A percentile compares a stretch with the other conserved stretches of the same genome.
phyloP scores from a whole-genome alignment of 2,888 invertebrate genomes.

The Crematogaster levior region DNA sequence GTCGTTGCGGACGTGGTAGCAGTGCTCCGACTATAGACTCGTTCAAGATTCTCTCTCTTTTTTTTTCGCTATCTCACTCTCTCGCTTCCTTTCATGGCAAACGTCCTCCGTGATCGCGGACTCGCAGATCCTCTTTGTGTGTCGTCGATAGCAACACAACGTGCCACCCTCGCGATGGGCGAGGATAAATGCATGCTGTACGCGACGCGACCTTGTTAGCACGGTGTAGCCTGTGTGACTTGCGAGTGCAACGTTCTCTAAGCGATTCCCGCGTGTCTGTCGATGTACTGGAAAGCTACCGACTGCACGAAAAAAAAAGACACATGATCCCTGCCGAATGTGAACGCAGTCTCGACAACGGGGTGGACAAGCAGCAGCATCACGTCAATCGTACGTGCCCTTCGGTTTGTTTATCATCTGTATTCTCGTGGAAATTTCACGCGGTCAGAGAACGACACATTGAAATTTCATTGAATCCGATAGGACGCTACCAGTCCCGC shows the following conservation, averaged over 20 bases:
- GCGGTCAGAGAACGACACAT: too few relatives aligned
- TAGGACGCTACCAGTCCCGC: too few relatives aligned
- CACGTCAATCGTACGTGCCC: neutral
- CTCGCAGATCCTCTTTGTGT: constrained; percentile 32
- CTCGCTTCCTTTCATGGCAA: constrained; percentile 58
- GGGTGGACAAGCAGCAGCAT: neutral
- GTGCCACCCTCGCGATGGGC: constrained; percentile 54
- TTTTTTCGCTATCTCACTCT: neutral
- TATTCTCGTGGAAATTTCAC: too few relatives aligned
- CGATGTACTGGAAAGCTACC: too few relatives aligned
- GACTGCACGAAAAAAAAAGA: neutral
- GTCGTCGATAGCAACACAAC: neutral
- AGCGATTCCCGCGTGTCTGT: neutral
- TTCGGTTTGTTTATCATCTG: neutral
- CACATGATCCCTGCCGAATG: too few relatives aligned
- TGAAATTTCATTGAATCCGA: neutral
- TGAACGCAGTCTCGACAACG: neutral
- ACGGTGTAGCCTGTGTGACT: neutral
- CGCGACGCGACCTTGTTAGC: constrained; percentile 10
- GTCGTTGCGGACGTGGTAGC: constrained; percentile 69
- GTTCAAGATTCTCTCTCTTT: constrained; percentile 28
- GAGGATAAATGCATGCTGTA: constrained; percentile 42
- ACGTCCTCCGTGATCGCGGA: constrained; percentile 58
- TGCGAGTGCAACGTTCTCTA: neutral
- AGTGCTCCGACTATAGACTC: constrained; percentile 72